Percentiles rank a stretch among this genome's conserved stretches.
Evolutionary conservation across 2,113 vertebrate genomes (phyloP).

Genomic region (Danionella cerebrum): DNA sequence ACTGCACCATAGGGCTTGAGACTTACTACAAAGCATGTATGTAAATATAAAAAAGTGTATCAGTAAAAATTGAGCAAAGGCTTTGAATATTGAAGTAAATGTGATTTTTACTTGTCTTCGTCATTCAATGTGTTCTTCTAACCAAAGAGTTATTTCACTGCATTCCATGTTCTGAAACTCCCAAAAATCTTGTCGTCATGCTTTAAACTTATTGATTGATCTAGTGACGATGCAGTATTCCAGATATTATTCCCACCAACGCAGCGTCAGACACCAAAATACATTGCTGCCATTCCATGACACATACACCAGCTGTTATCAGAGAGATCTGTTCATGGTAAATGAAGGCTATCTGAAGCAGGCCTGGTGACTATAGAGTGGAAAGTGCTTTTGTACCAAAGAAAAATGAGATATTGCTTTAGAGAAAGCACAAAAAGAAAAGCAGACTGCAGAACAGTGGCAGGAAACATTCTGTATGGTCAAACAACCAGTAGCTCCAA

Average conservation of each 20-base stretch:
- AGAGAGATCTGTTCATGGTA: constrained; percentile 1
- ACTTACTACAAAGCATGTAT: too few relatives aligned
- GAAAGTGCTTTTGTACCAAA: not conserved
- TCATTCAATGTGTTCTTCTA: too few relatives aligned
- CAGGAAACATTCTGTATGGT: too few relatives aligned
- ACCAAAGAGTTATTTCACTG: too few relatives aligned
- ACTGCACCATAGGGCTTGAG: too few relatives aligned
- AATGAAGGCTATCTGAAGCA: constrained; percentile 4
- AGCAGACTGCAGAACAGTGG: not conserved
- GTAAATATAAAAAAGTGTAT: too few relatives aligned
- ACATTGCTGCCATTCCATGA: not conserved
- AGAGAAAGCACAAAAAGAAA: not conserved
- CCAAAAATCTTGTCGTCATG: not conserved
- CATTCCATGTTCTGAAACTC: too few relatives aligned
- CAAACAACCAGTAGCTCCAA: too few relatives aligned
- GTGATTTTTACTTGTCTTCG: too few relatives aligned
- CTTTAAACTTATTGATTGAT: constrained; percentile 16
- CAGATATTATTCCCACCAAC: constrained; percentile 12
- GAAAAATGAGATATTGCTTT: not conserved
- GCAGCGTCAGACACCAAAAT: not conserved
- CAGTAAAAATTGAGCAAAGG: too few relatives aligned
- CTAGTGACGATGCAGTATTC: not conserved
- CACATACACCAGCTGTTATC: not conserved
- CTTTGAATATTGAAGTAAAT: too few relatives aligned
- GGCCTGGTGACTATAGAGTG: not conserved